These are phyloP conservation scores for Phaonia tiefii DNA, from an alignment of 2,888 invertebrate genomes.

Conservation along the genomic window DNA sequence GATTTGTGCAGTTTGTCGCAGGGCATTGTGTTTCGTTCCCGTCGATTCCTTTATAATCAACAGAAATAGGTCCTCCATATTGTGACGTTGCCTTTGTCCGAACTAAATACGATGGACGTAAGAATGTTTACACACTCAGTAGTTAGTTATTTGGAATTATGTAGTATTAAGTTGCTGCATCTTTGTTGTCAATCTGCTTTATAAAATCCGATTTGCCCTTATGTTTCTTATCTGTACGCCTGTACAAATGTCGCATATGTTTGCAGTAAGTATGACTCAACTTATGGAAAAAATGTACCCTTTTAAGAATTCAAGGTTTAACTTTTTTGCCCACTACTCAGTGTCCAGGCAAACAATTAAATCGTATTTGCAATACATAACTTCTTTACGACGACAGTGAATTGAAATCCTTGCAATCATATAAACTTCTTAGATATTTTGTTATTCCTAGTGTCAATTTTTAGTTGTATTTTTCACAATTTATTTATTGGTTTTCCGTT, in stretches of 20 bases:
- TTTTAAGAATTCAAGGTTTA: conserved; percentile 63
- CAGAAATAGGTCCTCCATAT: conserved; percentile 93
- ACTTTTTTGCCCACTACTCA: conserved; percentile 16
- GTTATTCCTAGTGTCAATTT: conserved; percentile 19
- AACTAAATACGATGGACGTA: too few relatives aligned
- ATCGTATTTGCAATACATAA: conserved; percentile 15
- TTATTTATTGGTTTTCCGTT: conserved; percentile 16
- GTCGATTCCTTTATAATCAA: conserved; percentile 92
- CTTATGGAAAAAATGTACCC: conserved; percentile 53
- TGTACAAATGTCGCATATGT: conserved; percentile 44
- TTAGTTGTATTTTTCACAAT: conserved; percentile 5
- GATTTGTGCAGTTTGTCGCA: conserved; percentile 92
- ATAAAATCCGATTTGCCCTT: neutral
- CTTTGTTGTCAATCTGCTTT: too few relatives aligned
- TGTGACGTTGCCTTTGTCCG: conserved; percentile 33
- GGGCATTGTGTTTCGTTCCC: conserved; percentile 86
- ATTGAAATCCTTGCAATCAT: too few relatives aligned
- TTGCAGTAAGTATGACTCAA: conserved; percentile 63
- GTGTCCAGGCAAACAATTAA: neutral
- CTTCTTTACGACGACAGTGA: neutral
- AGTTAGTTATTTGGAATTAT: neutral
- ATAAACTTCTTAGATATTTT: too few relatives aligned
- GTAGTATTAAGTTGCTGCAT: neutral
- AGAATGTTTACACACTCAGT: neutral
- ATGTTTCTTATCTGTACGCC: conserved; percentile 13